Base-by-base conservation (phyloP, 1,140 invertebrate species). In the Drosophila kurseongensis region DNA sequence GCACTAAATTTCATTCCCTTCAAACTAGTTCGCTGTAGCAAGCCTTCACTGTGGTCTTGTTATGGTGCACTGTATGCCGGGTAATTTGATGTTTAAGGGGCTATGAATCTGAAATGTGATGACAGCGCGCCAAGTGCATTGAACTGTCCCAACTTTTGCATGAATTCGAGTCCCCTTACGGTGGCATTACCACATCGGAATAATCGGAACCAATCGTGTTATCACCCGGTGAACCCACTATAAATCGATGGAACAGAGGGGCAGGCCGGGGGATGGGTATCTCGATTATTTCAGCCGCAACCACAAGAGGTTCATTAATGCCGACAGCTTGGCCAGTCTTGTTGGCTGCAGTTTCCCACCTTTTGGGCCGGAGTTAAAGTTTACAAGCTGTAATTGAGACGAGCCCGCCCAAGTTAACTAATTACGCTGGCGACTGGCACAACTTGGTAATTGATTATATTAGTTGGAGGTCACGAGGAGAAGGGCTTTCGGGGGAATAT, bases 41-140 rank as follows among this genome's bases (percentile, higher is more conserved):
- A 16, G 27, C 16, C 29, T 29, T 8, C 44, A 27, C 56, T 65
- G 51, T 41, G n/a, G 36, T 51, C 55, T 35, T 38, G 62, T 77
- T 75, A 74, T 55, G 76, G 68, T 67, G 47, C 60, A 78, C 50
- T 69, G 75, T 58, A 61, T 35, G 82, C 55, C 51, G 65, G 44
- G 68, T 86, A 86, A 86, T 76, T 86, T 62, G 82, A 86, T 81
- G 82, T 66, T 69, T 23, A 38, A 27, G 52, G 29, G 50, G 32
- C 57, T 72, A 27, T 52, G 59, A 54, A 36, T 68, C 65, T 68
- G 50, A 78, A 82, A 86, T 76, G 55, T 62, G 78, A 80, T 56
- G 66, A 72, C 67, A 69, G 71, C 42, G 36, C 36, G 42, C 55
- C 36, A 55, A 88, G 82, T 86, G 83, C 82, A 88, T 40, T 83